These are phyloP conservation scores for Homarus americanus DNA, from an alignment of 1,140 invertebrate species.

Conservation along the genomic window DNA sequence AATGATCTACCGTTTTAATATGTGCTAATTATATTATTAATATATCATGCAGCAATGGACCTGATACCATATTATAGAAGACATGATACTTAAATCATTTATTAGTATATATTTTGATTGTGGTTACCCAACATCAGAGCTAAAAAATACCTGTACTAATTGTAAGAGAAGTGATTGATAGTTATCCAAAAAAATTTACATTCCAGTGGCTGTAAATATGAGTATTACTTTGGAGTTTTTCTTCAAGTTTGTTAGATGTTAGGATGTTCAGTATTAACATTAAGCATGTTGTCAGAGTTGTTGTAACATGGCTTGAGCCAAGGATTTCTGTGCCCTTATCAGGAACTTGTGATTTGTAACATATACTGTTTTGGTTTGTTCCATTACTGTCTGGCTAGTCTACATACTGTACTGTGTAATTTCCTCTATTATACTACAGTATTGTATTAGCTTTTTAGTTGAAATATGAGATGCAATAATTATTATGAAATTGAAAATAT, in stretches of 20 bases:
- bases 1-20: no score
- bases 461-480: not conserved
- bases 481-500: no score
- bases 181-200: slow-evolving; percentile 20
- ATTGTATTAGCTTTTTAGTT: no score
- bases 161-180: slow-evolving; percentile 18
- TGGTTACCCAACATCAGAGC: no score
- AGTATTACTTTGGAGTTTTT: slow-evolving; percentile 45
- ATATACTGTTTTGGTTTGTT: not conserved
- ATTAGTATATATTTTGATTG: not conserved
- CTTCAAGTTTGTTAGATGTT: slow-evolving; percentile 43
- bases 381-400: not conserved
- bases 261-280: slow-evolving; percentile 26
- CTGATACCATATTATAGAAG: no score
- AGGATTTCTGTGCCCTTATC: not conserved
- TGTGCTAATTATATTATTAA: no score
- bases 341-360: slow-evolving; percentile 15
- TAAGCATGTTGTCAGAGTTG: not conserved
- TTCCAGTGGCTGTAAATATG: slow-evolving; percentile 50
- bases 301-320: not conserved
- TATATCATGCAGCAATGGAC: no score
- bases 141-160: not conserved
- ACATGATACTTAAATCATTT: no score
- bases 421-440: no score
- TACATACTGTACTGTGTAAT: not conserved